A percentile compares a stretch with the other conserved stretches of the same genome.
These are phyloP conservation scores for Mythimna loreyi DNA, from an alignment of 2,888 invertebrate genomes.

Conservation along the genomic window DNA sequence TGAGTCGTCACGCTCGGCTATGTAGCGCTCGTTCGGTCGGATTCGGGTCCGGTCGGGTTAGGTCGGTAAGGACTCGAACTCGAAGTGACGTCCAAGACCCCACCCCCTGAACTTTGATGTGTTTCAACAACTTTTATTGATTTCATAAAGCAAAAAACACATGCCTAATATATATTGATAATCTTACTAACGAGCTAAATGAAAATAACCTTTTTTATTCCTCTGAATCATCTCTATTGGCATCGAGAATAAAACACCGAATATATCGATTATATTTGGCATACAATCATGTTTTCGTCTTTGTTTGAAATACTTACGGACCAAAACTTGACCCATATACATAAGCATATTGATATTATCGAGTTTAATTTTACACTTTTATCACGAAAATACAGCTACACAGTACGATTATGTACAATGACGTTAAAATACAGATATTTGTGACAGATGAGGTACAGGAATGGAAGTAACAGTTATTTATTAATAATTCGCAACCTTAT, in stretches of 20 bases:
- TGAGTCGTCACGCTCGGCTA: no score
- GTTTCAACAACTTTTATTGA: no score
- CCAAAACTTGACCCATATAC: neutral
- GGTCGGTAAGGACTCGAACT: no score
- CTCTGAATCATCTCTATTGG: neutral
- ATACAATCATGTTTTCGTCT: slow-evolving; percentile 10
- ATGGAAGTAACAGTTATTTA: slow-evolving; percentile 42
- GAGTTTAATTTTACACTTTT: slow-evolving; percentile 19
- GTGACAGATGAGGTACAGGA: slow-evolving; percentile 42
- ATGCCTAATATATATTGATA: no score
- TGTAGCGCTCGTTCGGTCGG: no score
- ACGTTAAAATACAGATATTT: slow-evolving; percentile 39
- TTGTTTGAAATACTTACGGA: slow-evolving; percentile 4
- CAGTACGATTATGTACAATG: slow-evolving; percentile 21
- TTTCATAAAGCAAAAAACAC: no score
- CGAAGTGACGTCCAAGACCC: no score
- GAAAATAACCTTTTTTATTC: no score
- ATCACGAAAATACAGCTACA: slow-evolving; percentile 39
- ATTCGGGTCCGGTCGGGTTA: no score
- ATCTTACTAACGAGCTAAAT: no score
- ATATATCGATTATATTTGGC: slow-evolving; percentile 12
- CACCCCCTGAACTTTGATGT: no score
- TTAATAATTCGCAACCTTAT: slow-evolving; percentile 3
- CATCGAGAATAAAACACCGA: slow-evolving; percentile 1
- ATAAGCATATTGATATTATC: neutral